phyloP scores from a whole-genome alignment of 2,888 invertebrate genomes.

The Pogonocherus hispidulus region DNA sequence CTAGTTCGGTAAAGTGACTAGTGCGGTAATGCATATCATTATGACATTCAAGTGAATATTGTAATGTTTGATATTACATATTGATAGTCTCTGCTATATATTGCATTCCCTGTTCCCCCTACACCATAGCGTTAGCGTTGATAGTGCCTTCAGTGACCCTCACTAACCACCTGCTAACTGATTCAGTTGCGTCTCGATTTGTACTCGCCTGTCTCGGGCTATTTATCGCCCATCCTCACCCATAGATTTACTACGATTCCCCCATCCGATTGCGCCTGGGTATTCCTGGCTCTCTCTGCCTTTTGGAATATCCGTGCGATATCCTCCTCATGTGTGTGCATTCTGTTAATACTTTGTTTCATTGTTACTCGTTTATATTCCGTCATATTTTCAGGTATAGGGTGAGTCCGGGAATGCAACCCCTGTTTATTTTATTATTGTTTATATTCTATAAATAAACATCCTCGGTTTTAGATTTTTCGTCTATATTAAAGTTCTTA shows the following conservation, averaged over 20 bases:
- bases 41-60: too few relatives aligned
- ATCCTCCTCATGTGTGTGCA: not conserved
- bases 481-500: too few relatives aligned
- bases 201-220: slow-evolving; percentile 56
- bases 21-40: too few relatives aligned
- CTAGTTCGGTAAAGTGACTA: too few relatives aligned
- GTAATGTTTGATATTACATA: too few relatives aligned
- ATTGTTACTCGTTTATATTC: too few relatives aligned
- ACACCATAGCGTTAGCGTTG: slow-evolving; percentile 40
- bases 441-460: too few relatives aligned
- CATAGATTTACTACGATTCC: slow-evolving; percentile 43
- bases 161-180: slow-evolving; percentile 59
- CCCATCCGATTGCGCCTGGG: slow-evolving; percentile 12
- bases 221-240: slow-evolving; percentile 56
- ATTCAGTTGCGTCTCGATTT: slow-evolving; percentile 60
- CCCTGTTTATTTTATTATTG: too few relatives aligned
- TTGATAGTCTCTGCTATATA: too few relatives aligned
- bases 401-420: too few relatives aligned
- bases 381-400: too few relatives aligned
- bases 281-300: slow-evolving; percentile 8
- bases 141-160: slow-evolving; percentile 43
- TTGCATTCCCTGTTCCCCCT: not conserved
- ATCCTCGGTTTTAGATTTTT: too few relatives aligned
- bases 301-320: not conserved
- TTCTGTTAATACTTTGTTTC: not conserved